Conservation (phyloP, 2,113 vertebrate genomes). For the Sphaerodactylus townsendi region DNA sequence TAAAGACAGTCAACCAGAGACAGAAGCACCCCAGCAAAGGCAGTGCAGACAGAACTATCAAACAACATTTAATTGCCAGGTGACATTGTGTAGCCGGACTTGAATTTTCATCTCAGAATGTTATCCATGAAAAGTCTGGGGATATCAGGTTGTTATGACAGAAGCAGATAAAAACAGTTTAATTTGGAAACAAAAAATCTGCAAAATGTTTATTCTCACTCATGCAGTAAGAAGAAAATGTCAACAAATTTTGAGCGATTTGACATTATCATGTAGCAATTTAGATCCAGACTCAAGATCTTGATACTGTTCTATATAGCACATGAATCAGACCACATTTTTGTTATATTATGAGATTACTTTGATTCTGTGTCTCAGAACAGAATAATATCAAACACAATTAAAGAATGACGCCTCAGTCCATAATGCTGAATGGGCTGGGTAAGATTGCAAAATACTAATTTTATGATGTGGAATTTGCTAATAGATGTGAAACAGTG, state of each 20-base stretch:
- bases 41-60: conserved; percentile 76
- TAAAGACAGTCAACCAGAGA: conserved; percentile 74
- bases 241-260: conserved; percentile 18
- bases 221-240: conserved; percentile 48
- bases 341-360: neutral
- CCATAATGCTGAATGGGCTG: neutral
- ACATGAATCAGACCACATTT: neutral
- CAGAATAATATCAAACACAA: neutral
- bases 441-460: neutral
- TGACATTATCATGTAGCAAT: conserved; percentile 23
- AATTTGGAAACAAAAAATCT: conserved; percentile 53
- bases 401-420: neutral
- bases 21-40: conserved; percentile 66
- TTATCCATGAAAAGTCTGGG: conserved; percentile 67
- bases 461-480: neutral
- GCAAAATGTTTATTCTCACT: conserved; percentile 54
- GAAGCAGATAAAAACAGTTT: conserved; percentile 73
- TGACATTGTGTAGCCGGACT: conserved; percentile 65
- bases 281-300: conserved; percentile 28
- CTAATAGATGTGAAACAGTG: neutral
- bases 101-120: conserved; percentile 77
- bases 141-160: conserved; percentile 71
- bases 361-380: neutral
- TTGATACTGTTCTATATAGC: neutral
- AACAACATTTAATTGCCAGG: conserved; percentile 78